Percentiles rank a stretch among this genome's conserved stretches.
These are phyloP conservation scores for Equus quagga DNA, from an alignment of 2,113 vertebrate genomes.

Conservation along the genomic window DNA sequence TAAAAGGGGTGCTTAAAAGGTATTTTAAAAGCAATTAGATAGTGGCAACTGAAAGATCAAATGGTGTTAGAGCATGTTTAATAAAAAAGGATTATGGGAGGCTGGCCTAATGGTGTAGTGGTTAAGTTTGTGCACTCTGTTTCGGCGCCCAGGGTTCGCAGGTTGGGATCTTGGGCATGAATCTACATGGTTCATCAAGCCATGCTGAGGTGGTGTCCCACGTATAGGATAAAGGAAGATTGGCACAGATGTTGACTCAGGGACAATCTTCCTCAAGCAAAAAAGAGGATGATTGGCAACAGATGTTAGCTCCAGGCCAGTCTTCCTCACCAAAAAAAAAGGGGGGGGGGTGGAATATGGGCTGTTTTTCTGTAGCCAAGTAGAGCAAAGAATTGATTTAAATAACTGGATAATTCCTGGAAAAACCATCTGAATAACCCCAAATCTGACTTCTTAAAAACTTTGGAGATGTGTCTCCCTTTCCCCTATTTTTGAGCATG, in stretches of 20 bases:
- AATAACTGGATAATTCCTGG: conserved; percentile 29
- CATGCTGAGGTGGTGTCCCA: too few relatives aligned
- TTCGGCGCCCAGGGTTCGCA: too few relatives aligned
- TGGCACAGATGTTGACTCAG: too few relatives aligned
- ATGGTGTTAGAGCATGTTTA: conserved; percentile 7
- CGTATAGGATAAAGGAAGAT: too few relatives aligned
- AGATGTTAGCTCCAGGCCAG: too few relatives aligned
- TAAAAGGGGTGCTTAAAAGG: conserved; percentile 47
- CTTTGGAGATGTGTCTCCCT: background rate
- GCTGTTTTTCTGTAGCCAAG: background rate
- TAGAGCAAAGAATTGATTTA: conserved; percentile 37
- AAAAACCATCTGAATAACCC: background rate
- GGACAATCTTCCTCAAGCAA: too few relatives aligned
- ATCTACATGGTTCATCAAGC: too few relatives aligned
- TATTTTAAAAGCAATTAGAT: conserved; percentile 44
- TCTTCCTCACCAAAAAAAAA: too few relatives aligned
- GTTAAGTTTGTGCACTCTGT: too few relatives aligned
- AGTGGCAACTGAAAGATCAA: conserved; percentile 14
- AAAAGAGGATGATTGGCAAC: too few relatives aligned
- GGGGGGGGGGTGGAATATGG: background rate
- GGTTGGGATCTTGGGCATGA: too few relatives aligned
- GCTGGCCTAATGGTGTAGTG: too few relatives aligned
- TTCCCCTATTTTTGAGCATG: background rate
- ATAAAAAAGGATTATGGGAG: background rate
- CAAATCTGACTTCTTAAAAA: conserved; percentile 14